Evolutionary conservation across 2,888 invertebrate genomes (phyloP), one percentile per base, ranked within the genome.

Genomic region (Chelonus formosanus): DNA sequence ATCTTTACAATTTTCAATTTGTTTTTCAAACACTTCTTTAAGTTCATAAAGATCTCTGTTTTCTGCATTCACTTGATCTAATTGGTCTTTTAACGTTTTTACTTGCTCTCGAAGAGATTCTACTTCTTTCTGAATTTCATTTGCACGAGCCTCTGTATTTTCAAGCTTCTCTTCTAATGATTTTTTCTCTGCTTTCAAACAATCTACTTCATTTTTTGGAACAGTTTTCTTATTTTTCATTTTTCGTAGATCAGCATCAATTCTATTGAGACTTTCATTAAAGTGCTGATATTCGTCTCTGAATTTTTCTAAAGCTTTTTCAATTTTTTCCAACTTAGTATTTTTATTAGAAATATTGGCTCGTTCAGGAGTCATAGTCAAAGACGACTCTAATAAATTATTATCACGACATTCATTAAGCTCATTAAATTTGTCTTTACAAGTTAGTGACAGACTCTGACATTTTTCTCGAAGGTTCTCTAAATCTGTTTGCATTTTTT

Each of bases 401-500:
- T 61, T 71, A 0, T 79, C 75, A 6, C 80, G 54, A 47, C 73
- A 75, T 36, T 80, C 80, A 3, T 79, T 65, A 45, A 80, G 79
- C 0, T 72, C 71, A 55, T 76, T 78, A 34, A 80, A 78, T 44
- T 79, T 75, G 35, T 75, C 71, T 47, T 78, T 76, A 4, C 76
- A 69, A 65, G 70, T 62, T 0, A 6, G 6, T 40, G 75, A 74
- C 3, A 81, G 43, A 44, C 74, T 73, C 1, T 73, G 72, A 47
- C 78, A 75, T 52, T 77, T 73, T 3, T 74, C 71, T 61, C 75
- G 77, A 5, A 82, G 50, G 8, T 64, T 70, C 52, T 80, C 76
- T 6, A 81, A 50, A 48, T 82, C 78, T 3, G 63, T 73, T 5
- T 73, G 73, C n/a, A 81, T 62, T 6, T 61, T 63, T 3, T 75